Base-by-base conservation (phyloP, 2,888 invertebrate species). In the Gymnosoma rotundatum region DNA sequence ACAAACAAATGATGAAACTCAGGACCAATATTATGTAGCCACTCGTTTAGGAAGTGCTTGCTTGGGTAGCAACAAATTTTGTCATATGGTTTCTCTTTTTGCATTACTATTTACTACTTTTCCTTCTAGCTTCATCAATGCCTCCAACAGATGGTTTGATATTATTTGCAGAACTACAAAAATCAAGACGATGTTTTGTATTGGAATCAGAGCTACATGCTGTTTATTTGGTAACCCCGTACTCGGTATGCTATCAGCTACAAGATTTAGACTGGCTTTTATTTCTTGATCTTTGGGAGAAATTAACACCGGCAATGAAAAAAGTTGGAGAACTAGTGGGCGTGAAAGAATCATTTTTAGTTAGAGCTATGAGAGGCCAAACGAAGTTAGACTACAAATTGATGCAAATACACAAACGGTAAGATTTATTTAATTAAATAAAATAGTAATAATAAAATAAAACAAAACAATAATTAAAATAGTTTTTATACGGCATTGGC, bases 141-240 rank as follows among this genome's bases (percentile, higher is more conserved):
- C 96, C 98, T n/a, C 99, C 99, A 0, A 96, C 96, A 90, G 98
- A 99, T 91, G 98, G 98, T 0, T 93, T 99, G 10, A 94, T 96
- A 20, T 94, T 99, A 56, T 97, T 98, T 90, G 94, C 95, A 85
- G 99, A 99, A 92, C 92, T 99, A 36, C 96, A 97, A 91, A 96
- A 95, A 91, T 98, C 99, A 0, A 94, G 98, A 10, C 95, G 96
- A 88, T 96, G 97, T 89, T 96, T 99, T 90, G 98, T 98, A 0
- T 93, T 99, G 14, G 98, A 98, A 90, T 97, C 97, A 74, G 99
- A 99, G 89, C 93, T 99, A 3, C 99, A 99, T 92, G 94, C 99
- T 54, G 95, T 99, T 64, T 99, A 99, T 92, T 93, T 98, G 89
- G 98, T 98, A 54, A 99, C 99, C 2, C 99, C 99, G 0, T 96